Conservation (phyloP, 2,113 vertebrate species). For the human (Homo sapiens) region DNA sequence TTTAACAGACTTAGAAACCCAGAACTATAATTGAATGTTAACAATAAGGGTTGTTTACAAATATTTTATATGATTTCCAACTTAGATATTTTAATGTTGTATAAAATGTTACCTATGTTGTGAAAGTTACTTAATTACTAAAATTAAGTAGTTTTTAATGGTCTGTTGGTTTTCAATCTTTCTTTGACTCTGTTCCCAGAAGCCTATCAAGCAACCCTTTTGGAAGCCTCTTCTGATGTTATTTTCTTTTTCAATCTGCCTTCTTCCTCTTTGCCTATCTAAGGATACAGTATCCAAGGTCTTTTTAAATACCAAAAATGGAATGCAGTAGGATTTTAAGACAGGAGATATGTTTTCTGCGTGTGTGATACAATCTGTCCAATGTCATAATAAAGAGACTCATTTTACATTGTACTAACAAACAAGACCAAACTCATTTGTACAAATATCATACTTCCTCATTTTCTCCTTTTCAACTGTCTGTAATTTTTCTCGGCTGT, state of each 20-base stretch:
- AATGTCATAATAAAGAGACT: not conserved
- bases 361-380: not conserved
- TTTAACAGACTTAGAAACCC: constrained; percentile 27
- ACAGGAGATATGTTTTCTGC: not conserved
- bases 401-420: constrained; percentile 2
- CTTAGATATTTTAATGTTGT: not conserved
- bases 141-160: constrained; percentile 7
- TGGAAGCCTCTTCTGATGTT: not conserved
- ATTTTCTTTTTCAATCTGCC: not conserved
- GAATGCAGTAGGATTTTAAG: not conserved
- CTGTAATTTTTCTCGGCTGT: not conserved
- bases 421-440: not conserved
- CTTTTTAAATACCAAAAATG: constrained; percentile 32
- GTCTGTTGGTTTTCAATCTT: not conserved
- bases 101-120: not conserved
- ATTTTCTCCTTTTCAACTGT: constrained; percentile 1
- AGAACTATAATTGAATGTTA: not conserved
- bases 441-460: not conserved
- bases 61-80: not conserved
- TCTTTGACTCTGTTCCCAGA: constrained; percentile 30
- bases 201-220: not conserved
- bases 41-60: constrained; percentile 8
- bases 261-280: not conserved
- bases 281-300: not conserved
- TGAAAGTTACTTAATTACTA: not conserved